Evolutionary conservation across 2,113 vertebrate species (phyloP), one percentile per base, ranked within the genome.

Genomic region (Xerus inauris): DNA sequence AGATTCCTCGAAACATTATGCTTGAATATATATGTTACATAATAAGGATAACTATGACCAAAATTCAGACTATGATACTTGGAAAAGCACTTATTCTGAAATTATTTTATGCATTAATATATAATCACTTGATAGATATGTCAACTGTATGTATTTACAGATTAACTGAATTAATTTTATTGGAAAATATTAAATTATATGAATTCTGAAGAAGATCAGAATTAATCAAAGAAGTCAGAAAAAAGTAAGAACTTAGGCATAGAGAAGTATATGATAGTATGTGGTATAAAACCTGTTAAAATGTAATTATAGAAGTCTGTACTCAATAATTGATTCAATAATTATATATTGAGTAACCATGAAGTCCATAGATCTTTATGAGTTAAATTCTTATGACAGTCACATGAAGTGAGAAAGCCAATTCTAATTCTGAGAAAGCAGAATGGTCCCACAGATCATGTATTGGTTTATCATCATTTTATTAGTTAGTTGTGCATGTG

Each of bases 401-500:
- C 13, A 72, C 12, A 47, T 64, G 16, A 35, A 69, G 49, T 54
- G 32, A 89, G 35, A 94, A 87, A 95, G 14, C 35, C 69, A 92
- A n/a, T 86, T 81, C 47, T 89, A 40, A 87, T 72, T 92, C 87
- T 54, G 38, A 7, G 11, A 47, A 72, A 87, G 6, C 96, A 81
- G 47, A 89, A 59, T 89, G 19, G 1, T 49, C 93, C 26, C 8
- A 35, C 17, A 81, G 77, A 81, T 7, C 19, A 45, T 20, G 4
- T 71, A 88, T 49, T 87, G 38, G 8, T 26, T 96, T 89, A 20
- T 86, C 47, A 83, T 79, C 26, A 65, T 93, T 93, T 93, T 76
- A 40, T 95, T 59, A 59, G 28, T 85, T 72, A 45, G 12, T 54
- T 72, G 86, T 83, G 35, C 9, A 45, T 11, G 3, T 87, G 42